Base-by-base conservation (phyloP, 2,888 invertebrate genomes). In the Eledona agricola region DNA sequence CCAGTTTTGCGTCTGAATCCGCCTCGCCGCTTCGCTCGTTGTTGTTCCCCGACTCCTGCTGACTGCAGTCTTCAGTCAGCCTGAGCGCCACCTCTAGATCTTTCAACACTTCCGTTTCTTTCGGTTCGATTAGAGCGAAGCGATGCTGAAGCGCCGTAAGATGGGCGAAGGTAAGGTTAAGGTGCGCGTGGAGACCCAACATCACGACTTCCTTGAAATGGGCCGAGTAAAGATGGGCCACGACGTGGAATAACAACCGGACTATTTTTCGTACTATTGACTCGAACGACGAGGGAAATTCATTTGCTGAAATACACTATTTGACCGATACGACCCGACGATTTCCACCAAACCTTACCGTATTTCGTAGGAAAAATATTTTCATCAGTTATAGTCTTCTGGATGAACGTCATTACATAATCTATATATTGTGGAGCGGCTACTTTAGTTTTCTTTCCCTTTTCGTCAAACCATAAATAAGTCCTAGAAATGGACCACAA, bases 361-460 rank as follows among this genome's bases (percentile, higher is more conserved):
- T 95, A 96, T 86, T 97, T 97, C 75, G 97, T 97, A 78, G 97
- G 97, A 83, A 97, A 98, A 76, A 96, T 87, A 73, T 87, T 86
- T 83, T 97, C 97, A 79, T 97, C 96, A 79, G 91, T 92, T 80
- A 97, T 90, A 66, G 93, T 95, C 82, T 94, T 94, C 80, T 97
- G 96, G 69, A 93, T 94, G 82, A 90, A 95, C 61, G 96, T 95
- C 94, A 97, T 97, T 75, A 96, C 96, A 81, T 95, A 96, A 82
- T 98, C 97, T 79, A 97, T 92, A 80, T 97, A 98, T 80, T 97
- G 96, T 69, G 96, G 96, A 69, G 97, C 96, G 64, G 96, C 92
- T 72, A 96, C 91, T 79, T 95, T 91, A 65, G 90, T 90, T 82
- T 97, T 97, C 83, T 97, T 97, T 69, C 97, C 96, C 81, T 96